phyloP scores from a whole-genome alignment of 2,113 vertebrate species.

The Pao palembangensis region DNA sequence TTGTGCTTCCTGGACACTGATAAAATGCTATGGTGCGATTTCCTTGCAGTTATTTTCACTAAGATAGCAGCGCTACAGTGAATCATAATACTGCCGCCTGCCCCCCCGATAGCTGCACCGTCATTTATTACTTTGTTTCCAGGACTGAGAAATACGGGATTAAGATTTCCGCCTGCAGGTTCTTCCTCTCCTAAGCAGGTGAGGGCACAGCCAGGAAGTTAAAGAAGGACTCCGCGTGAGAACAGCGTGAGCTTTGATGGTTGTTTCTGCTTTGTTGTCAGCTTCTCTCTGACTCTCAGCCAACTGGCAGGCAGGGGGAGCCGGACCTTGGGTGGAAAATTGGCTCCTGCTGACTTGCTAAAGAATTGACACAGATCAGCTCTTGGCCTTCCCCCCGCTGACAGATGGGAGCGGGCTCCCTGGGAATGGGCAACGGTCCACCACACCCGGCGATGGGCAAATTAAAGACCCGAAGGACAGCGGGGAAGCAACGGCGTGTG shows the following conservation, averaged over 20 bases:
- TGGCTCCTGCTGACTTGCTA: conserved; percentile 46
- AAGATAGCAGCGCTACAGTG: background rate
- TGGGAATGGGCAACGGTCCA: conserved; percentile 39
- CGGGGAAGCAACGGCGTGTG: conserved; percentile 10
- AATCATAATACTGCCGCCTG: background rate
- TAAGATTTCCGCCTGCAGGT: too few relatives aligned
- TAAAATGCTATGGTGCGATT: background rate
- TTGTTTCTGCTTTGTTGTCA: background rate
- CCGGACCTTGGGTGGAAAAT: conserved; percentile 32
- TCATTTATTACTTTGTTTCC: background rate
- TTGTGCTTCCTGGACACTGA: too few relatives aligned
- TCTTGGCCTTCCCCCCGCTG: conserved; percentile 32
- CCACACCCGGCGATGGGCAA: conserved; percentile 44
- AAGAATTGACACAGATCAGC: conserved; percentile 51
- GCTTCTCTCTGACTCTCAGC: conserved; percentile 4
- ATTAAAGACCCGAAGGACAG: conserved; percentile 48
- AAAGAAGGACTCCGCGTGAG: too few relatives aligned
- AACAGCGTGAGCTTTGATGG: conserved; percentile 1
- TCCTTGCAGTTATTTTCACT: background rate
- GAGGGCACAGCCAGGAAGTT: too few relatives aligned
- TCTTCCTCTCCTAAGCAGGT: too few relatives aligned
- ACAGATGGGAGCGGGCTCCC: conserved; percentile 51
- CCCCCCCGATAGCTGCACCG: background rate
- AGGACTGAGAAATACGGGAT: too few relatives aligned
- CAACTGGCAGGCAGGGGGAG: conserved; percentile 9